Conservation (phyloP, 2,797 vertebrate genomes). For the Mycteria americana region DNA sequence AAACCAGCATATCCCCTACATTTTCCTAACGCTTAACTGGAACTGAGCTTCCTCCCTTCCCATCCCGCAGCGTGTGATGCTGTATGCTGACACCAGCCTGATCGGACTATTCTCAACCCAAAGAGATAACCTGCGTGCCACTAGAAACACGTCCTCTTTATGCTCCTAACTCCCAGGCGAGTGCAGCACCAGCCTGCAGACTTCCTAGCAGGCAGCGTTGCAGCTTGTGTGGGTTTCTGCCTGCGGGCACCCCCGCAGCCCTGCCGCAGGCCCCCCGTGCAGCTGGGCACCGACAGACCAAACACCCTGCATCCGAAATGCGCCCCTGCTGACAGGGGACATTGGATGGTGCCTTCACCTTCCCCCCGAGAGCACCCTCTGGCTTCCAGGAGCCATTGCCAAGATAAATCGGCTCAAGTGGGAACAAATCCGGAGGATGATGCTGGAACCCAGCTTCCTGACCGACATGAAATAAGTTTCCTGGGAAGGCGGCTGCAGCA, state of each 20-base stretch:
- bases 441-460: rapidly evolving
- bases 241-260: not conserved
- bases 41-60: not conserved
- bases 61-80: rapidly evolving
- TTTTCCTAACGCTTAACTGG: not conserved
- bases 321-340: not conserved
- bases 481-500: not conserved
- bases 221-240: not conserved
- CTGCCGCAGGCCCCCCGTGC: rapidly evolving
- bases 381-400: conserved; percentile 47
- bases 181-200: rapidly evolving
- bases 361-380: conserved; percentile 21
- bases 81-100: not conserved
- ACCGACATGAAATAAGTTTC: rapidly evolving
- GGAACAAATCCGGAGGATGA: not conserved
- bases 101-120: rapidly evolving
- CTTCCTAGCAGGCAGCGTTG: not conserved
- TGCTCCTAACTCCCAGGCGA: rapidly evolving
- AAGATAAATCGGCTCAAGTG: not conserved
- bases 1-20: rapidly evolving
- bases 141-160: too few relatives aligned
- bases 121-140: not conserved
- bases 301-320: rapidly evolving
- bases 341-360: conserved; percentile 22
- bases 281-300: not conserved